phyloP scores from a whole-genome alignment of 2,888 invertebrate genomes.

The Zygogramma bicolorata region DNA sequence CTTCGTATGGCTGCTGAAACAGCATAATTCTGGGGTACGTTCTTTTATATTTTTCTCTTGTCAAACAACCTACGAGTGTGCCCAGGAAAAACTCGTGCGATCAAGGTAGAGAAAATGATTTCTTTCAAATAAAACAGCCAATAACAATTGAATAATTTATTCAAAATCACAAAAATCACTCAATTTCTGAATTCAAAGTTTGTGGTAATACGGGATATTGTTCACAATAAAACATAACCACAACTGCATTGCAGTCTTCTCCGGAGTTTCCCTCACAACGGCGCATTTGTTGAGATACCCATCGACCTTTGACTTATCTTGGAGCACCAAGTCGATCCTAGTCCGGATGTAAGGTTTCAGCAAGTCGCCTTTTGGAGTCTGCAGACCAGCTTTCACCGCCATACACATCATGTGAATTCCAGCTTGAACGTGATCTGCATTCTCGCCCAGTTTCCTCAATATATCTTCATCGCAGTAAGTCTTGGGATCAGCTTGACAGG shows the following conservation, averaged over 20 bases:
- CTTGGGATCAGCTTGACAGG: slow-evolving; percentile 34
- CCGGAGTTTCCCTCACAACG: slow-evolving; percentile 21
- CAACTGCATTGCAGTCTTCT: slow-evolving; percentile 34
- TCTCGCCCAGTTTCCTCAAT: slow-evolving; percentile 26
- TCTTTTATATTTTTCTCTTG: too few species aligned
- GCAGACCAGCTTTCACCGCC: slow-evolving; percentile 38
- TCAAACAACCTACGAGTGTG: too few species aligned
- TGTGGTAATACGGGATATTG: slow-evolving; percentile 35
- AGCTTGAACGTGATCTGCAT: slow-evolving; percentile 30
- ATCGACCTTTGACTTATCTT: slow-evolving; percentile 24
- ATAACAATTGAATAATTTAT: too few species aligned
- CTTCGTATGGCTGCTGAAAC: too few species aligned
- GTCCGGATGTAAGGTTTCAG: slow-evolving; percentile 18
- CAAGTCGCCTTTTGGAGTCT: slow-evolving; percentile 30
- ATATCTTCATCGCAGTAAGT: slow-evolving; percentile 36
- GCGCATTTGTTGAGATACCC: slow-evolving; percentile 27
- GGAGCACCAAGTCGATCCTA: slow-evolving; percentile 25
- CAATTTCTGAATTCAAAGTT: slow-evolving; percentile 18
- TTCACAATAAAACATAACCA: slow-evolving; percentile 37
- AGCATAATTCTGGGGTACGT: too few species aligned
- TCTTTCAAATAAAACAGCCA: too few species aligned
- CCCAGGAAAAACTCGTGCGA: too few species aligned
- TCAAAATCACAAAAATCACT: too few species aligned
- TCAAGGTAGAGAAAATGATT: too few species aligned
- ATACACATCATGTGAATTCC: slow-evolving; percentile 42